Evolutionary conservation across 2,888 invertebrate genomes (phyloP), one percentile per base, ranked within the genome.

Genomic region (Cantharis rufa): DNA sequence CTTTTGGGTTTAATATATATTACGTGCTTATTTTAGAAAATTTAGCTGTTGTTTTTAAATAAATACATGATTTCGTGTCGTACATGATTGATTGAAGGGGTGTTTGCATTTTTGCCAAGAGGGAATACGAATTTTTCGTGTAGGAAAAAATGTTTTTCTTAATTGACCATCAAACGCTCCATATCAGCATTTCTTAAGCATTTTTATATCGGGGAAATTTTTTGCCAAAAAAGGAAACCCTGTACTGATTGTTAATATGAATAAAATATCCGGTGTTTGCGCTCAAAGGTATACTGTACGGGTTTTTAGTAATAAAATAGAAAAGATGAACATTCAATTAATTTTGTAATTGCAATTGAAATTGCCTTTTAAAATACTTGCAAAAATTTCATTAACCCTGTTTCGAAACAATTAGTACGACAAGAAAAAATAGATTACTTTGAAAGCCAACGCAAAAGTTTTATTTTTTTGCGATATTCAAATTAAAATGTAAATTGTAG

Each of bases 111-210:
- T 69, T 72, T 48, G 13, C 66, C 21, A 72, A 28, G 16, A n/a
- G n/a, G 32, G 24, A 72, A 66, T 66, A 32, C 11, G 72, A 72
- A 61, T 66, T 61, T 64, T 72, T 72, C 72, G 72, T 72, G 72
- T 66, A 64, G 27, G 9, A 15, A 66, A 66, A 66, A 66, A 71
- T 71, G 63, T 71, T 48, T 48, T 48, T 7, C 48, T 48, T 48
- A 48, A 48, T 48, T 48, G 48, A 48, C 48, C n/a, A 48, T 48
- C 48, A 48, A 48, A n/a, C 48, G 48, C 13, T 48, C 13, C 13
- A 13, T 13, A 13, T 13, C 32, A 5, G 13, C 3, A 10, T 32
- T 32, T 48, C 48, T 48, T n/a, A 48, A 48, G 0, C 48, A 7
- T 48, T 48, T 48, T 48, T 7, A 4, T 48, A n/a, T 48, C n/a